Evolutionary conservation across 2,797 vertebrate genomes (phyloP).

Genomic region (Halcyon chelicuti): DNA sequence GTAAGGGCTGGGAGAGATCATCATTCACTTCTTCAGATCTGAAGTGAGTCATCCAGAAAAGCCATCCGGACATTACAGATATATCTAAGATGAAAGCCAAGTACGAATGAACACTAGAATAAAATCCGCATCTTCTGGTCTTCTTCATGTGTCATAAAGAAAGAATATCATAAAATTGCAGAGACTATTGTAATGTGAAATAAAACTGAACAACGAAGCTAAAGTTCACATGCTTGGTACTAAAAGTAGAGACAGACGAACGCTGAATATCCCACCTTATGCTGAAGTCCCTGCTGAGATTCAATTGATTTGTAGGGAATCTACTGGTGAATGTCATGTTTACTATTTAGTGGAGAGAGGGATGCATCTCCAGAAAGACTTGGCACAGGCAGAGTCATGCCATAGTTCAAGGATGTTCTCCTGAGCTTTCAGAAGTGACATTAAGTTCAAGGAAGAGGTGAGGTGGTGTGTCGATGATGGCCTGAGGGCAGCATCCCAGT

Average conservation of each 20-base stretch:
- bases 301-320: neutral
- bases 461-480: rapidly evolving
- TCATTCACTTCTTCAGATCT: neutral
- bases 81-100: constrained; percentile 16
- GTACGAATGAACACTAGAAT: neutral
- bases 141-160: constrained; percentile 35
- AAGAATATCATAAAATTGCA: neutral
- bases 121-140: neutral
- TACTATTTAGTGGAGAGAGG: neutral
- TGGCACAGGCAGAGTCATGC: neutral
- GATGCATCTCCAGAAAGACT: neutral
- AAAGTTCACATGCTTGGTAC: rapidly evolving
- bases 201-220: neutral
- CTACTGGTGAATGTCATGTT: neutral
- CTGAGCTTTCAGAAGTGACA: neutral
- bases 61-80: neutral
- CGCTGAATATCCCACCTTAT: neutral
- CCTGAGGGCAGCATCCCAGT: neutral
- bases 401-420: neutral
- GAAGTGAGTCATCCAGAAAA: constrained; percentile 51
- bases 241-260: neutral
- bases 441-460: neutral
- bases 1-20: neutral
- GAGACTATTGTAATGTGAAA: neutral
- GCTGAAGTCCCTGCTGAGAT: neutral